Evolutionary conservation across 2,113 vertebrate genomes (phyloP).

Genomic region (Lichenostomus cassidix): DNA sequence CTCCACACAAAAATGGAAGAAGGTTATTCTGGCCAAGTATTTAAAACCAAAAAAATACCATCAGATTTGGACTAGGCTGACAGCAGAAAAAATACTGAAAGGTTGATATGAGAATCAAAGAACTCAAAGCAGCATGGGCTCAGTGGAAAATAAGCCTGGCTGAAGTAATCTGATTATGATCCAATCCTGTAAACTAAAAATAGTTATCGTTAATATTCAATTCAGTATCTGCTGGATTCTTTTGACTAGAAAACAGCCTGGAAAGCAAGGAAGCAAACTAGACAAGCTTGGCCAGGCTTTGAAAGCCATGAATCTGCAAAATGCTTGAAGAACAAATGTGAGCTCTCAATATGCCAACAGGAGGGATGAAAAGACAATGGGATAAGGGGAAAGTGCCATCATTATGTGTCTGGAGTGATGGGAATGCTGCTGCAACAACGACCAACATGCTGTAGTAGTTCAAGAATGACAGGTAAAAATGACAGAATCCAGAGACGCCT

Average conservation of each 20-base stretch:
- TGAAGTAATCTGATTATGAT: constrained; percentile 37
- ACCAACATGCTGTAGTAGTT: fast-evolving
- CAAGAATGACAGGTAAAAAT: not conserved
- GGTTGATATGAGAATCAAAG: not conserved
- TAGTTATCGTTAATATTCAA: not conserved
- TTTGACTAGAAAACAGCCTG: not conserved
- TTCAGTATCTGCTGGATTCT: not conserved
- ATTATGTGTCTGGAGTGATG: not conserved
- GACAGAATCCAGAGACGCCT: not conserved
- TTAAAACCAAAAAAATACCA: not conserved
- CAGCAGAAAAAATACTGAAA: not conserved
- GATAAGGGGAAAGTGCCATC: not conserved
- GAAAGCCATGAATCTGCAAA: not conserved
- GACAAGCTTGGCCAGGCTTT: not conserved
- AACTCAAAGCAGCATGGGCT: not conserved
- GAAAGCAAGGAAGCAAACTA: not conserved
- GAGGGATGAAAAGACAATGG: not conserved
- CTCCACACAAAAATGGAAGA: not conserved
- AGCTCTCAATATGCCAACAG: not conserved
- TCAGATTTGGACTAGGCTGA: not conserved
- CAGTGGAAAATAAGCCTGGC: constrained; percentile 1
- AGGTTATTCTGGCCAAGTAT: not conserved
- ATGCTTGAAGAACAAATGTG: not conserved
- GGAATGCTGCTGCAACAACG: fast-evolving
- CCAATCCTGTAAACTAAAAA: constrained; percentile 18